A percentile compares a stretch with the other conserved stretches of the same genome.
phyloP scores from a whole-genome alignment of 2,113 vertebrate genomes.

The Monarcha castaneiventris region DNA sequence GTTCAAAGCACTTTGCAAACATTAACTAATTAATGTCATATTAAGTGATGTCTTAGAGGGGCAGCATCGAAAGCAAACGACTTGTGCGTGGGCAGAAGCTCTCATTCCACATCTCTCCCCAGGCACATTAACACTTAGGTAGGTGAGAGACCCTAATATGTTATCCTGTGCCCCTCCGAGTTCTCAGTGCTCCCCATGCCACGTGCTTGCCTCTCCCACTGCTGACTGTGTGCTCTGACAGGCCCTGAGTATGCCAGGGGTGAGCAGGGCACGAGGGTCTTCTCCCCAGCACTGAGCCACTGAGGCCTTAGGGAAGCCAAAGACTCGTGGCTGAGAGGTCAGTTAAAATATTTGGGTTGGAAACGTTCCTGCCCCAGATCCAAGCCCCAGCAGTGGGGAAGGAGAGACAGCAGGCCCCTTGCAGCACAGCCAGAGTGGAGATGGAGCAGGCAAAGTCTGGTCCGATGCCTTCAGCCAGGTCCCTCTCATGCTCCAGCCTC shows the following conservation, averaged over 20 bases:
- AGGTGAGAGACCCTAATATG: background rate
- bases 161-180: background rate
- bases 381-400: background rate
- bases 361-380: background rate
- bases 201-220: background rate
- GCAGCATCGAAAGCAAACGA: background rate
- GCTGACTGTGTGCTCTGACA: background rate
- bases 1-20: slow-evolving; percentile 58
- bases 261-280: background rate
- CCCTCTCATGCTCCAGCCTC: rapidly evolving
- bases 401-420: background rate
- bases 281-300: background rate
- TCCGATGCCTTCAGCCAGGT: background rate
- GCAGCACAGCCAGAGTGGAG: background rate
- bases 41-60: slow-evolving; percentile 41
- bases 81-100: background rate
- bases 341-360: background rate
- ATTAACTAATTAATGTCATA: slow-evolving; percentile 54
- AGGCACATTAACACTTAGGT: background rate
- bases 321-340: background rate
- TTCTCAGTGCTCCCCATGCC: background rate
- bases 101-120: background rate
- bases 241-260: background rate
- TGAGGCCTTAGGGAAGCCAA: background rate
- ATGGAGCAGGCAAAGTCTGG: background rate